Percentiles rank a stretch among this genome's conserved stretches.
Conservation (phyloP, 2,113 vertebrate genomes). For the Cercocebus atys region DNA sequence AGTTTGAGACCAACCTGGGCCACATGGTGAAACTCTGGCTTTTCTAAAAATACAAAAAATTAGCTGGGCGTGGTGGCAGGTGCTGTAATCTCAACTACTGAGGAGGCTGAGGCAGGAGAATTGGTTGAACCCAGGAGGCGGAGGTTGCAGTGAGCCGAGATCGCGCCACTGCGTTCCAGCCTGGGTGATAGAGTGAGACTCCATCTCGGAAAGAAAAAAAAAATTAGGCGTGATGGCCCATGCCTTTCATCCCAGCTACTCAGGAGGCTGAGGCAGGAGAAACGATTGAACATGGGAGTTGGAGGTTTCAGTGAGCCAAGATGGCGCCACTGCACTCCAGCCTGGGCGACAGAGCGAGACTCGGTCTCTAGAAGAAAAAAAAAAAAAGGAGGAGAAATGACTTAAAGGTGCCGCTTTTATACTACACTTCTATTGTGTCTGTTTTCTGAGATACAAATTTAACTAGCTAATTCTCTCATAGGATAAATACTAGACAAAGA, state of each 20-base stretch:
- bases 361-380: not conserved
- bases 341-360: not conserved
- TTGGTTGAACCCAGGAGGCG: not conserved
- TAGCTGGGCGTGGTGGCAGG: not conserved
- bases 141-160: not conserved
- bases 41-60: not conserved
- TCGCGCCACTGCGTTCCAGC: not conserved
- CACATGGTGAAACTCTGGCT: not conserved
- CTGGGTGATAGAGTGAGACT: not conserved
- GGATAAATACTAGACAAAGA: not conserved
- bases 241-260: not conserved
- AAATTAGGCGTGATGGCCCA: not conserved
- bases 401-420: not conserved
- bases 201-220: not conserved
- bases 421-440: not conserved
- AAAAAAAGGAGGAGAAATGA: not conserved
- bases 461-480: not conserved
- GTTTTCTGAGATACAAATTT: not conserved
- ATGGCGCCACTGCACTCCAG: not conserved
- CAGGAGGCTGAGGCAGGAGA: not conserved
- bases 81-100: not conserved
- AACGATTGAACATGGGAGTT: not conserved
- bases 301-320: not conserved
- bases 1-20: not conserved
- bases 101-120: not conserved